These are phyloP conservation scores for Saxicola maurus DNA, from an alignment of 2,797 vertebrate species.

Conservation along the genomic window DNA sequence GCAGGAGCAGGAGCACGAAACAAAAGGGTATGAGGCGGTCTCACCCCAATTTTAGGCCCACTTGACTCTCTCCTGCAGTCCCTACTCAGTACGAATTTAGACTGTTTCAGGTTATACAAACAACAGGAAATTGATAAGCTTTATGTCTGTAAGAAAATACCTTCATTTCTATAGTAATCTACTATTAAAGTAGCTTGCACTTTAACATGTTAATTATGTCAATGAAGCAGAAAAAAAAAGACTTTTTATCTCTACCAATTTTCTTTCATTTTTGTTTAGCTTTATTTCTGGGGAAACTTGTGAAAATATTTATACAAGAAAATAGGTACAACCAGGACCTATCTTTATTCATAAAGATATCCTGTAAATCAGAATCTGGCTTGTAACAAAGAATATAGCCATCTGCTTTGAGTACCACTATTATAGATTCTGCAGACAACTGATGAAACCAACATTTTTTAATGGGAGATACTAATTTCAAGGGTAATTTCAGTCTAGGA, in stretches of 20 bases:
- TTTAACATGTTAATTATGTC: background rate
- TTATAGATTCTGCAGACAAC: background rate
- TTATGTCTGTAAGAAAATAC: background rate
- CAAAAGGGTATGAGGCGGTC: background rate
- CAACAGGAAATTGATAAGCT: background rate
- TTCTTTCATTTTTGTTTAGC: background rate
- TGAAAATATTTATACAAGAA: background rate
- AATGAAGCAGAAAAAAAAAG: background rate
- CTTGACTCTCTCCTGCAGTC: background rate
- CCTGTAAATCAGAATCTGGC: background rate
- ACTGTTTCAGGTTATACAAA: background rate
- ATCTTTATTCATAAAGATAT: background rate
- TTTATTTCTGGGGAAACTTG: background rate
- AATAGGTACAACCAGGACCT: background rate
- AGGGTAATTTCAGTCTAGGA: slow-evolving; percentile 20
- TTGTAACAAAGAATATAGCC: background rate
- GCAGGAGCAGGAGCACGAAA: background rate
- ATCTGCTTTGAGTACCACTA: background rate
- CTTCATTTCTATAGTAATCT: background rate
- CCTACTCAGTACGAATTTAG: background rate
- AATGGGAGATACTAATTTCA: background rate
- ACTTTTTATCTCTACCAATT: background rate
- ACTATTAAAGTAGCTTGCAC: background rate
- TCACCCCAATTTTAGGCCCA: background rate
- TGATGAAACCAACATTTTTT: background rate